These are phyloP conservation scores for Microctenopoma lineatum DNA, from an alignment of 2,797 vertebrate genomes.

Conservation along the genomic window DNA sequence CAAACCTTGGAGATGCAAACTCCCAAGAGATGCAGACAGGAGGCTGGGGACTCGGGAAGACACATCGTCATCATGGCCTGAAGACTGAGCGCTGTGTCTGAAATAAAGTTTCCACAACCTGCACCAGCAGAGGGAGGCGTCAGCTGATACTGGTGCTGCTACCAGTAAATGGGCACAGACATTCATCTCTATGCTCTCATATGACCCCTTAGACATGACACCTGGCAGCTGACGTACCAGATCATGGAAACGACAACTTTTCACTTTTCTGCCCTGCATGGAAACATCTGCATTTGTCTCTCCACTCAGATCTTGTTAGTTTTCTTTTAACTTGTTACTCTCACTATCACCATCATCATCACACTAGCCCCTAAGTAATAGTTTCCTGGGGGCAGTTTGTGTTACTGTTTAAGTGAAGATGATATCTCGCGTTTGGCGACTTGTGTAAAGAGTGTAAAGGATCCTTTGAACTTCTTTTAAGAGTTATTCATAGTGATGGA, in stretches of 20 bases:
- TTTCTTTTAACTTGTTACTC: too few species aligned
- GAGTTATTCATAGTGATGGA: neutral
- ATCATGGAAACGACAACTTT: too few species aligned
- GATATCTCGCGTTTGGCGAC: constrained; percentile 6
- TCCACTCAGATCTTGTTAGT: neutral
- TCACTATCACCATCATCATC: neutral
- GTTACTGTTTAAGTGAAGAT: constrained; percentile 16
- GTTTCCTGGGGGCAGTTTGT: constrained; percentile 14
- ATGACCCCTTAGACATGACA: too few species aligned
- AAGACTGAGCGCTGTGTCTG: constrained; percentile 13
- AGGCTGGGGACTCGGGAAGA: constrained; percentile 7
- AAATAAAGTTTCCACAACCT: neutral
- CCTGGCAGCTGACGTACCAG: too few species aligned
- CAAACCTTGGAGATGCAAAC: constrained; percentile 22
- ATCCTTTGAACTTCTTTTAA: neutral
- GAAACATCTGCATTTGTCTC: too few species aligned
- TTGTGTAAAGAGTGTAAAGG: constrained; percentile 1
- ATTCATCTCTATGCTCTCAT: neutral
- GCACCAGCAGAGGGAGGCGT: constrained; percentile 7
- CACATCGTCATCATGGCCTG: neutral
- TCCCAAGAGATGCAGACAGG: constrained; percentile 5
- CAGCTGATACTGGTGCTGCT: neutral
- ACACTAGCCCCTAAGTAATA: constrained; percentile 13
- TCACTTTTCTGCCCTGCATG: too few species aligned
- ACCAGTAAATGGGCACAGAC: neutral